Percentiles rank a stretch among this genome's conserved stretches.
phyloP scores from a whole-genome alignment of 2,113 vertebrate genomes.

The Callocephalon fimbriatum region DNA sequence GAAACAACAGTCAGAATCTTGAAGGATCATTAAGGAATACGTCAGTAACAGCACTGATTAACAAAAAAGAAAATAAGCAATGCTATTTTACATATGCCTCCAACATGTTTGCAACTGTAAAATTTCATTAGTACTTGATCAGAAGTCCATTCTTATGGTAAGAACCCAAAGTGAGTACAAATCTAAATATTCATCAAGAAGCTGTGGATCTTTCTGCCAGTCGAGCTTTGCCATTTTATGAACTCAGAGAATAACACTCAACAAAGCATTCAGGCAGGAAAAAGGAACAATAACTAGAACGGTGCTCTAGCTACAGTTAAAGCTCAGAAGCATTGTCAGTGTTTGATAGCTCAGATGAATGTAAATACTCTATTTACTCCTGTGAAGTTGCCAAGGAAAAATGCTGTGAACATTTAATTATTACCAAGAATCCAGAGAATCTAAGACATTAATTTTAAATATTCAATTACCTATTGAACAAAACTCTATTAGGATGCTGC shows the following conservation, averaged over 20 bases:
- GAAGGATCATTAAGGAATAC: neutral
- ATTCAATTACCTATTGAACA: constrained; percentile 68
- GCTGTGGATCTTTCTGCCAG: neutral
- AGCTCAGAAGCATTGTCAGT: neutral
- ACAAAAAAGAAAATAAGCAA: neutral
- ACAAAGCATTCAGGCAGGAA: neutral
- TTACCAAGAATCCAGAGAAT: constrained; percentile 50
- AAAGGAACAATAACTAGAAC: neutral
- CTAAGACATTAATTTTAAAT: constrained; percentile 64
- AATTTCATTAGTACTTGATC: neutral
- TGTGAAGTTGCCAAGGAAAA: constrained; percentile 15
- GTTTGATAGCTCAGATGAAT: neutral
- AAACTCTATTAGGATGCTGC: constrained; percentile 63
- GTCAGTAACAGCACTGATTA: neutral
- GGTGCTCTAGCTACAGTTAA: neutral
- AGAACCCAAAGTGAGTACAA: neutral
- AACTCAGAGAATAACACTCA: neutral
- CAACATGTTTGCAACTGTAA: neutral
- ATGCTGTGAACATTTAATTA: constrained; percentile 33
- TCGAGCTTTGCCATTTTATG: neutral
- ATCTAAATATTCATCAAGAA: constrained; percentile 12
- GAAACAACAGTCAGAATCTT: neutral
- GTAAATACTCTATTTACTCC: constrained; percentile 6
- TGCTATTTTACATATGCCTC: neutral
- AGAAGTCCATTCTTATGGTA: neutral